These are phyloP conservation scores for Clarias macrocephalus DNA, from an alignment of 2,113 vertebrate genomes.

Conservation along the genomic window DNA sequence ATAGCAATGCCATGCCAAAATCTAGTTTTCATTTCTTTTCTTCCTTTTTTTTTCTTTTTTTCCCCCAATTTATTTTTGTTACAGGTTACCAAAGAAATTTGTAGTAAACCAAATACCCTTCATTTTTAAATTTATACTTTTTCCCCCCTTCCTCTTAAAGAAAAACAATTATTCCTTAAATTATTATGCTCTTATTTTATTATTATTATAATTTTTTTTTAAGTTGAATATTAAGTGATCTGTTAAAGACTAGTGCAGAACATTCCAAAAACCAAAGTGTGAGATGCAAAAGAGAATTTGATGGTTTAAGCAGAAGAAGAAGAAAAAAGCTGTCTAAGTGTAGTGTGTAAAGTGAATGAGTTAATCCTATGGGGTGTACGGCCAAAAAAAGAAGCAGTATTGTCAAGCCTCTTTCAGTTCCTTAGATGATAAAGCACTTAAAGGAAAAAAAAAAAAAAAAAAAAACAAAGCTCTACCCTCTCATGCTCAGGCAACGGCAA, in stretches of 20 bases:
- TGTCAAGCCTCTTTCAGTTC: constrained; percentile 66
- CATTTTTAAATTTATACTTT: constrained; percentile 49
- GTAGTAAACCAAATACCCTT: constrained; percentile 82
- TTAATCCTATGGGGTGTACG: constrained; percentile 55
- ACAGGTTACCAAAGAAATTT: constrained; percentile 83
- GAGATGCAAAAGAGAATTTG: constrained; percentile 65
- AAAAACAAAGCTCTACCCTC: constrained; percentile 65
- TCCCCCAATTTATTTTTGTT: constrained; percentile 75
- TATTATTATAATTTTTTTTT: constrained; percentile 58
- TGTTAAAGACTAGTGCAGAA: constrained; percentile 68
- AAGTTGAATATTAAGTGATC: constrained; percentile 52
- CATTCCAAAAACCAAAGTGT: constrained; percentile 81
- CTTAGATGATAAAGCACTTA: constrained; percentile 62
- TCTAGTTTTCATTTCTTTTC: constrained; percentile 46
- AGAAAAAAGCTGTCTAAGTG: constrained; percentile 57
- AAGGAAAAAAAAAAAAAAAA: constrained; percentile 5
- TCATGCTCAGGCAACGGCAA: constrained; percentile 65
- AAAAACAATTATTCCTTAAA: constrained; percentile 63
- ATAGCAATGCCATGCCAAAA: constrained; percentile 78
- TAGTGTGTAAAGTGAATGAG: constrained; percentile 54
- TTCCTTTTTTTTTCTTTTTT: constrained; percentile 48
- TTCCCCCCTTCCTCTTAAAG: constrained; percentile 53
- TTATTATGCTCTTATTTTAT: constrained; percentile 55
- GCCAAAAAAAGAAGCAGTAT: constrained; percentile 68
- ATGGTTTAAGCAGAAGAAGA: constrained; percentile 55